Evolutionary conservation across 2,113 vertebrate species (phyloP).

Genomic region (Argyrosomus japonicus): DNA sequence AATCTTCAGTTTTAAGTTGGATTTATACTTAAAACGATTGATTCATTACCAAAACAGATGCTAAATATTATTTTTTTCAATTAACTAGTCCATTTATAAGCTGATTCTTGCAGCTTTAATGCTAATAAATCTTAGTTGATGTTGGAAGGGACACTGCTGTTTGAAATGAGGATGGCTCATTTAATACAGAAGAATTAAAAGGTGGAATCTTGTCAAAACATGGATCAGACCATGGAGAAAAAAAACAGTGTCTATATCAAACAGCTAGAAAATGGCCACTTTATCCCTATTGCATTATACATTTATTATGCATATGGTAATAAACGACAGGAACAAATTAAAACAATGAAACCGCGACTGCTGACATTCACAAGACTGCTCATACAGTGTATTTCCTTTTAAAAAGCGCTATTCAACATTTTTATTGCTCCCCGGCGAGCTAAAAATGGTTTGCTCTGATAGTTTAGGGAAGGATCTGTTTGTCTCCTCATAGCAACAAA

Average conservation of each 20-base stretch:
- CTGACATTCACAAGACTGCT: conserved; percentile 12
- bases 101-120: background rate
- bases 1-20: background rate
- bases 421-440: background rate
- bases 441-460: conserved; percentile 14
- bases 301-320: background rate
- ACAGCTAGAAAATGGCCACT: background rate
- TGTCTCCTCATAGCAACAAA: background rate
- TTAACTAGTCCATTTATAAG: too few species aligned
- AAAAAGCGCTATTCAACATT: background rate
- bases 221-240: too few species aligned
- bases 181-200: background rate
- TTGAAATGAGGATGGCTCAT: too few species aligned
- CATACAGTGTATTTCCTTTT: conserved; percentile 12
- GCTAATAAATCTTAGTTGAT: background rate
- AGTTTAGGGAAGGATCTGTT: background rate
- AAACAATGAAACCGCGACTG: conserved; percentile 22
- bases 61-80: background rate
- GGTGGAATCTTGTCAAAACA: background rate
- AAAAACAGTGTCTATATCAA: background rate
- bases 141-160: background rate
- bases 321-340: conserved; percentile 6
- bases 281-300: background rate
- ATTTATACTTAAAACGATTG: background rate
- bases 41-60: background rate